Base-by-base conservation (phyloP, 2,113 vertebrate species). In the Genyomyrus donnyi region DNA sequence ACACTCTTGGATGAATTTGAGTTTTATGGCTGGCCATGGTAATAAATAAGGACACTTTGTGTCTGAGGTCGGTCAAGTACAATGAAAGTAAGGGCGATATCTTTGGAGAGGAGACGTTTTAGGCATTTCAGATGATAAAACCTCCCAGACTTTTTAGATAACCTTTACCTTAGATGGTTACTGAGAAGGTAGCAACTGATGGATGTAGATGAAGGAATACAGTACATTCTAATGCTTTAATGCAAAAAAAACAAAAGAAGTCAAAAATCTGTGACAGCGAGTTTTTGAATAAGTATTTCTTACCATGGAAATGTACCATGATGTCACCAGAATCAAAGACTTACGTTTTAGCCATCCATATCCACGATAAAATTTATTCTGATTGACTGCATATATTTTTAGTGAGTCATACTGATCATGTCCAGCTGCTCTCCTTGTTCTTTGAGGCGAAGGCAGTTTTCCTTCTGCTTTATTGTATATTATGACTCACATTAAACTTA, bases 321-420 rank as follows among this genome's bases (percentile, higher is more conserved):
- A 92, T 87, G 88, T 91, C 91, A 91, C 13, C 39, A 17, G 85
- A 52, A 90, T 91, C 90, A 91, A 74, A 56, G 84, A 58, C 87
- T 88, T 90, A 92, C 58, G 88, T 87, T 91, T 74, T 89, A 45
- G 84, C 87, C 46, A 50, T 86, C 66, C 46, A 88, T 56, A 49
- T 88, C 87, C 80, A 88, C 50, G 52, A 80, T 84, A 88, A 24
- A 90, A 86, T 45, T 39, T 42, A 77, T 87, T 84, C 53, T 90
- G 89, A 91, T 88, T 92, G 87, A 93, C 90, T 90, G 84, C 85
- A 93, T 91, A 89, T 87, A 90, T 89, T 88, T 90, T 90, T 89
- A 93, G 89, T 92, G 90, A 91, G 80, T 93, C 90, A 90, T 90
- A 45, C 90, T 92, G 88, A 92, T 91, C 88, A 90, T 39, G 86